Evolutionary conservation across 2,113 vertebrate species (phyloP), one percentile per base, ranked within the genome.

Genomic region (Neotragus pygmaeus): DNA sequence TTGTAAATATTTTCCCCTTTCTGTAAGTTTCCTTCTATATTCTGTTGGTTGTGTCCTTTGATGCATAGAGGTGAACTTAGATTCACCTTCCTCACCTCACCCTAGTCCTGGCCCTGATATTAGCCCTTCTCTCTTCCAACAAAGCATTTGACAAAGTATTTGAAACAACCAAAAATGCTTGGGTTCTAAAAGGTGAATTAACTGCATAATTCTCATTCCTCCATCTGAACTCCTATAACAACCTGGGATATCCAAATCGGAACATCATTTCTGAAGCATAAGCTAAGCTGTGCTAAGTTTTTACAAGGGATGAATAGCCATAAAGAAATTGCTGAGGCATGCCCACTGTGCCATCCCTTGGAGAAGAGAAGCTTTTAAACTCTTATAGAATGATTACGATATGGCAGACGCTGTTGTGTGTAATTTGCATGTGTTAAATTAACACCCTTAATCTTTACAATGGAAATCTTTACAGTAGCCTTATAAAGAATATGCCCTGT

Each of bases 121-220:
- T 47, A 94, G 23, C 25, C 9, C 23, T 53, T 62, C 39, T 55
- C 90, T 91, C 43, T 77, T 66, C 47, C 49, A 33, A 25, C 17
- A 77, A 82, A 70, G 60, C 11, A 11, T 36, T 75, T 33, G 47
- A 49, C 55, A 14, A 84, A 83, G 57, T 73, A 28, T 92, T 73
- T 94, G 73, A 91, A 95, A 75, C 36, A 51, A 36, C 28, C 45
- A 70, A 84, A 36, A 91, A 28, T 17, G 55, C 28, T 58, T 86
- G 64, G 23, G 7, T 83, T 82, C 43, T 96, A 73, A 73, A 95
- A 86, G 17, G 66, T 93, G 93, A 91, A 51, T 82, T 86, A 92
- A 73, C 7, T 45, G 36, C 28, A 55, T 21, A 62, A 87, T 80
- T 91, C 28, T 88, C 1, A 47, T 94, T 91, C 64, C 94, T 94